phyloP scores from a whole-genome alignment of 53 echinoderm and acorn worm species.

The Echinometra lucunter region DNA sequence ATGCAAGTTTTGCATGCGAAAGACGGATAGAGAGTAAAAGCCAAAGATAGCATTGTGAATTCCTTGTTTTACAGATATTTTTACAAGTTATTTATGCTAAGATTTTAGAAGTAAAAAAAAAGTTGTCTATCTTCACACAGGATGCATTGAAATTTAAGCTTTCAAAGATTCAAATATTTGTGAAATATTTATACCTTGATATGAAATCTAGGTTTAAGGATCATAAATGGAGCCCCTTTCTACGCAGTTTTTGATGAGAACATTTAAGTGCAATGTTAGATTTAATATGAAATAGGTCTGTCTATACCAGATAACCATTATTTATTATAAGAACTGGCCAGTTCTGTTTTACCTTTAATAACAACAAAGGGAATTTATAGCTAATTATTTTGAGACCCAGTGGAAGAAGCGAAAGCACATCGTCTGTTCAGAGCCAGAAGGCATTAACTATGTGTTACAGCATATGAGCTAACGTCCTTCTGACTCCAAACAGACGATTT shows the following conservation, averaged over 20 bases:
- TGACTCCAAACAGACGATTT: no score
- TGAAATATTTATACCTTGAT: background rate
- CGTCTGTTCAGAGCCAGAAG: no score
- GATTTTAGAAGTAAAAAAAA: background rate
- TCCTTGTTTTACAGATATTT: background rate
- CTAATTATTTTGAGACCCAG: background rate
- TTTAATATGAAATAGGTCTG: background rate
- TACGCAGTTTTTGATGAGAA: background rate
- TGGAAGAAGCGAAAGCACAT: no score
- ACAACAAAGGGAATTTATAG: background rate
- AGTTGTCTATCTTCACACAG: background rate
- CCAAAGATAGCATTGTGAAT: background rate
- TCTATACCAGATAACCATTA: background rate
- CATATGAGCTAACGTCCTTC: no score
- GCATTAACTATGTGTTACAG: no score
- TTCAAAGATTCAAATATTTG: background rate
- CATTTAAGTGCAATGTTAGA: constrained; percentile 17
- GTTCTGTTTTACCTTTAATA: background rate
- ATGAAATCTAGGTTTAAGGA: background rate
- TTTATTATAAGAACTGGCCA: background rate
- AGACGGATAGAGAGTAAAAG: background rate
- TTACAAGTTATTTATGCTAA: background rate
- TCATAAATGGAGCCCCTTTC: background rate
- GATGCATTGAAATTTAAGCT: background rate
- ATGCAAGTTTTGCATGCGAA: background rate